Percentiles rank a stretch among this genome's conserved stretches.
Conservation (phyloP, 2,797 vertebrate species). For the Myotis daubentonii region DNA sequence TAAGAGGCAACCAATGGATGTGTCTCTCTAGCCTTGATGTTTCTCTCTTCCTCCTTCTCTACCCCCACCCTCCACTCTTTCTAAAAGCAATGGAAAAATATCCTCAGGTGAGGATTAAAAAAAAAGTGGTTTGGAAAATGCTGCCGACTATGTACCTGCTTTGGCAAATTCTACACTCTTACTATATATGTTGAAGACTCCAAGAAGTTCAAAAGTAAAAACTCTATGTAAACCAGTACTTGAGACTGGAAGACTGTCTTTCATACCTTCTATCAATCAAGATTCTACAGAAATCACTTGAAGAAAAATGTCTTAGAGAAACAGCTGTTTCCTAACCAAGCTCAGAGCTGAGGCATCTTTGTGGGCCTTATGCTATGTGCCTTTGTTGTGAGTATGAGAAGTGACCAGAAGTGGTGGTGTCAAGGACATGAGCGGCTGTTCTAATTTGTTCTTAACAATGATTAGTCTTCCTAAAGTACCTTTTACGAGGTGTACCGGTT, state of each 20-base stretch:
- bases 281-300: not conserved
- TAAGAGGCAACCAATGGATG: no score
- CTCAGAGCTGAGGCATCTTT: not conserved
- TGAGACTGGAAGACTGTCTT: not conserved
- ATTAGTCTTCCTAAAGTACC: constrained; percentile 9
- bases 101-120: no score
- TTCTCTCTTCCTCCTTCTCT: no score
- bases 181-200: not conserved
- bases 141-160: not conserved
- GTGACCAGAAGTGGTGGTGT: not conserved
- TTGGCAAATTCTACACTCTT: not conserved
- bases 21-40: no score
- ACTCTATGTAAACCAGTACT: not conserved
- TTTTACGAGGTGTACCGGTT: not conserved
- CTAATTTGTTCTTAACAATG: constrained; percentile 13
- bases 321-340: not conserved
- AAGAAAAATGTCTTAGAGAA: not conserved
- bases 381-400: not conserved
- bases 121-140: not conserved
- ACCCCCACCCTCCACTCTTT: no score
- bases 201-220: not conserved
- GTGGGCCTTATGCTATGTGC: not conserved
- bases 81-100: no score
- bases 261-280: not conserved
- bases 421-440: not conserved